Evolutionary conservation across 2,113 vertebrate species (phyloP), one percentile per base, ranked within the genome.

Genomic region (Erythrocercus mccallii): DNA sequence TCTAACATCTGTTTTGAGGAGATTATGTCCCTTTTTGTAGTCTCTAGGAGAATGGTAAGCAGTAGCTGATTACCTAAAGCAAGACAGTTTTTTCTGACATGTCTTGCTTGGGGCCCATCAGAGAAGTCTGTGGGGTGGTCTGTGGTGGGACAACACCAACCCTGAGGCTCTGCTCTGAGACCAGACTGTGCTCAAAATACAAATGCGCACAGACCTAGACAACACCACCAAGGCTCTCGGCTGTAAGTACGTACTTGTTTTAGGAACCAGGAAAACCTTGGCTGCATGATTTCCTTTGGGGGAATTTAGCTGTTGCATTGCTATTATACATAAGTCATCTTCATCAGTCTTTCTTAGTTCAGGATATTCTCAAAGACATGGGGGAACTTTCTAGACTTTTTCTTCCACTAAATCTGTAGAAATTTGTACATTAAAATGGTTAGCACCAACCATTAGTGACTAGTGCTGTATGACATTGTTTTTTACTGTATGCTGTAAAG

Each of bases 101-200:
- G 4, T 40, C 83, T 66, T 65, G 9, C 0, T 0, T n/a, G 40
- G 24, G 20, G 7, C 35, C 53, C 15, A 3, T 27, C 19, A 79
- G 40, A 27, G 21, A 64, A 62, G 20, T 10, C 24, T 0, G 0
- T 50, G 5, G 16, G 4, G 25, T 61, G 54, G 20, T 44, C 31
- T 88, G 30, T 33, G 22, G 12, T 70, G 54, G 58, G 76, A 73
- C 45, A 90, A n/a, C 20, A 30, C 12, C 0, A 0, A 5, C 12
- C 30, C 44, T 65, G 45, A 81, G 50, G 30, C 60, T 70, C 80
- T 84, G 16, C 42, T 86, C 72, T 27, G 33, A 78, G 17, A 33
- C 33, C 56, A 28, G 25, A 47, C 51, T 1, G 1, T 35, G 0
- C 71, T 68, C 50, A 15, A 48, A 81, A 65, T 12, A 50, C 22